These are phyloP conservation scores for Archips xylosteana DNA, from an alignment of 2,888 invertebrate species.

Conservation along the genomic window DNA sequence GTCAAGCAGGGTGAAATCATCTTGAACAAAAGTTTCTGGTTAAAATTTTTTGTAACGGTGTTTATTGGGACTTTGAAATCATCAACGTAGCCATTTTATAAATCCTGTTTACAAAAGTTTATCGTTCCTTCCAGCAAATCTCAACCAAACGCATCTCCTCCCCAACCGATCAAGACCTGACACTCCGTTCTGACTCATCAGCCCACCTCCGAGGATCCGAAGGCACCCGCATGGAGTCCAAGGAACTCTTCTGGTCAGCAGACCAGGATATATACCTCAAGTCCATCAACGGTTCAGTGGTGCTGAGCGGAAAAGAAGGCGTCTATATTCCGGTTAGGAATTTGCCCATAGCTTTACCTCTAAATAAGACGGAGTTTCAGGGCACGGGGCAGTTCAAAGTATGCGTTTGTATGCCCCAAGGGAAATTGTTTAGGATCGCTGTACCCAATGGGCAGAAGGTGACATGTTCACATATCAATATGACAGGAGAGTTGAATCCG, in stretches of 20 bases:
- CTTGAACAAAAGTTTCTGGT: too few relatives aligned
- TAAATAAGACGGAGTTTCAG: constrained; percentile 64
- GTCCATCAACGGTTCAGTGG: constrained; percentile 90
- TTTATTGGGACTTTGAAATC: too few relatives aligned
- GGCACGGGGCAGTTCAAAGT: constrained; percentile 90
- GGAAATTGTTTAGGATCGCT: constrained; percentile 92
- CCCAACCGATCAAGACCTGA: constrained; percentile 88
- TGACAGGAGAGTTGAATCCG: constrained; percentile 87
- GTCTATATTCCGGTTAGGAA: constrained; percentile 89
- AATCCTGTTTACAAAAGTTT: neutral
- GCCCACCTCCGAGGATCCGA: constrained; percentile 92
- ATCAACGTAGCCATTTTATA: too few relatives aligned
- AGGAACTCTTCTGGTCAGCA: constrained; percentile 90
- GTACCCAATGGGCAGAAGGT: constrained; percentile 86
- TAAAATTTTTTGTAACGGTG: too few relatives aligned
- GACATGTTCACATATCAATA: constrained; percentile 87
- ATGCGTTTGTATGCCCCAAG: constrained; percentile 96
- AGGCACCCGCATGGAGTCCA: constrained; percentile 90
- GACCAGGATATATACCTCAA: constrained; percentile 92
- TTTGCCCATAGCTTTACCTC: constrained; percentile 87
- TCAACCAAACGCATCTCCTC: constrained; percentile 91
- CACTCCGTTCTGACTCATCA: constrained; percentile 88
- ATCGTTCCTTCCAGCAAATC: constrained; percentile 73
- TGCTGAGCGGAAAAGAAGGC: constrained; percentile 89
- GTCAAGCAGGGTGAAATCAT: too few relatives aligned